A percentile compares a stretch with the other conserved stretches of the same genome.
phyloP scores from a whole-genome alignment of 2,888 invertebrate species.

The Falcaria lacertinaria region DNA sequence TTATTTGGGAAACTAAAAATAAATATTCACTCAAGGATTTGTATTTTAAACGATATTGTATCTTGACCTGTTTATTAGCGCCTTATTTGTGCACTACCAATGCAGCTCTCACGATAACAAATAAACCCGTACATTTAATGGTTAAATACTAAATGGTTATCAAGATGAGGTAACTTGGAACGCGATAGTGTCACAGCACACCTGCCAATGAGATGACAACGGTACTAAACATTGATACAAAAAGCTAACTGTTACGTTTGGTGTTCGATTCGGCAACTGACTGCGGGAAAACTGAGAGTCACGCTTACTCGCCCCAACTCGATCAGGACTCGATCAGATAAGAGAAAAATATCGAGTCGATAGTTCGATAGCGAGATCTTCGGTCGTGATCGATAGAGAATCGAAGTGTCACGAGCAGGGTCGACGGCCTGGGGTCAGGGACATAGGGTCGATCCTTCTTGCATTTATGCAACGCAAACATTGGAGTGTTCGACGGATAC shows the following conservation, averaged over 20 bases:
- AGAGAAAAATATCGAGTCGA: conserved; percentile 67
- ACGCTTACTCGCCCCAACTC: conserved; percentile 38
- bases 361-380: conserved; percentile 56
- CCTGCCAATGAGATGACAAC: conserved; percentile 64
- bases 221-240: conserved; percentile 58
- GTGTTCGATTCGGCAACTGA: conserved; percentile 58
- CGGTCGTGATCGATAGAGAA: conserved; percentile 77
- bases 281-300: conserved; percentile 46
- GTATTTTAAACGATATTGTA: too few relatives aligned
- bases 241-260: conserved; percentile 62
- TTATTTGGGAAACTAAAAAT: too few relatives aligned
- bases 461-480: conserved; percentile 67
- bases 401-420: conserved; percentile 77
- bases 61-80: too few relatives aligned
- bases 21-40: too few relatives aligned
- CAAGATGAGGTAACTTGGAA: conserved; percentile 9
- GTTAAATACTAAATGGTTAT: conserved; percentile 5
- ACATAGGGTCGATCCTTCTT: conserved; percentile 59
- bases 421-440: conserved; percentile 73
- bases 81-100: too few relatives aligned
- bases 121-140: neutral
- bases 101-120: too few relatives aligned
- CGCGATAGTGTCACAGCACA: conserved; percentile 27
- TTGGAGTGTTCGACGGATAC: conserved; percentile 56
- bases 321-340: conserved; percentile 61